Evolutionary conservation across 2,888 invertebrate genomes (phyloP), one percentile per base, ranked within the genome.

Genomic region (Agrochola litura): DNA sequence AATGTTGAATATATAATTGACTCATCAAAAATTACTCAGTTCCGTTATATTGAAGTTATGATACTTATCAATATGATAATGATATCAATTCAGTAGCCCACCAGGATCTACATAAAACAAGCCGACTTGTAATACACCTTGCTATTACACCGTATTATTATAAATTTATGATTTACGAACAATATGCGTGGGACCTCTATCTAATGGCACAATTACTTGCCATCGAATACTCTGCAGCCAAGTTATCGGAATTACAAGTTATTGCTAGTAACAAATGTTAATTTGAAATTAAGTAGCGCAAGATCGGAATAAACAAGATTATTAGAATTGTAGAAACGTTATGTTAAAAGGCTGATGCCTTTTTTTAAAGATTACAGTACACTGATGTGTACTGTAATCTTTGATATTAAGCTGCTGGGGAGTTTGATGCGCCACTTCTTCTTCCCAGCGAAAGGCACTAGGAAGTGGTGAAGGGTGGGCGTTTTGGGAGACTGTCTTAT

Each of bases 231-330:
- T 71, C 69, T 74, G 37, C 22, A 65, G n/a, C 41, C n/a, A 65
- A 81, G 72, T 54, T 77, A 84, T 81, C 25, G 67, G 52, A 30
- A 77, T 41, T 73, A 65, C 68, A 81, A 77, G 73, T 63, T 73
- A 81, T 69, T 61, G 58, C 61, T 41, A 1, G 16, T 41, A 41
- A 58, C 67, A 84, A 37, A 84, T 84, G 85, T 71, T 81, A 84
- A 84, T 84, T 75, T 67, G 70, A 71, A 19, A 81, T 71, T 76
- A 84, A 84, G 77, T 81, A 81, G 84, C 84, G 63, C 83, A 81
- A 65, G 67, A 84, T 60, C 25, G 43, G 77, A 73, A 84, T 84
- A 70, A 84, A 77, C 73, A 43, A 61, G 56, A 75, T 67, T 77
- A 77, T 72, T 63, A 60, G 54, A 82, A 70, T 74, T 84, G 71